Percentiles rank a stretch among this genome's conserved stretches.
Evolutionary conservation across 2,113 vertebrate species (phyloP).

Genomic region (Thomomys bottae): DNA sequence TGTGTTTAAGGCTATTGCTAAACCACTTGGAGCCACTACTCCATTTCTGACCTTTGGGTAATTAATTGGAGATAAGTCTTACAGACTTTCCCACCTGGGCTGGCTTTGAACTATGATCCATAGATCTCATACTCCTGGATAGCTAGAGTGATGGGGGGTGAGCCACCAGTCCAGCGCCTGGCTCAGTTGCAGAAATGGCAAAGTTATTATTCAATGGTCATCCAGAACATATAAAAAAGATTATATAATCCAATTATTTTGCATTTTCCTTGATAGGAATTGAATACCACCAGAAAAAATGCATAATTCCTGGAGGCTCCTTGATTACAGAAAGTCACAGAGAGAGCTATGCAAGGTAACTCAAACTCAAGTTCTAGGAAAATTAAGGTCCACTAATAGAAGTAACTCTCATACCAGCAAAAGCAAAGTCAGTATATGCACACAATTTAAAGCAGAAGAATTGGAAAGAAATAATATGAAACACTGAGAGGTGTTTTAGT

Average conservation of each 20-base stretch:
- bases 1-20: too few relatives aligned
- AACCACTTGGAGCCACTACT: too few relatives aligned
- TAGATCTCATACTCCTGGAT: too few relatives aligned
- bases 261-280: neutral
- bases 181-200: neutral
- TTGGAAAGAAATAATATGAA: rapidly evolving
- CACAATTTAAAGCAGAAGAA: neutral
- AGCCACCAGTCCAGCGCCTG: too few relatives aligned
- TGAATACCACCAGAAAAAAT: neutral
- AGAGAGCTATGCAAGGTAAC: neutral
- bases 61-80: too few relatives aligned
- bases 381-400: neutral
- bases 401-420: neutral
- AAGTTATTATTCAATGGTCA: neutral
- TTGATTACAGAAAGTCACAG: neutral
- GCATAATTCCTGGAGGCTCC: neutral
- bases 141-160: too few relatives aligned
- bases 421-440: rapidly evolving
- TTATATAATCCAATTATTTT: neutral
- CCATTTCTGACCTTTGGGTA: too few relatives aligned
- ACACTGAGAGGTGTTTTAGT: neutral
- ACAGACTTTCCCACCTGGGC: too few relatives aligned
- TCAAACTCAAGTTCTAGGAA: neutral
- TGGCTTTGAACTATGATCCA: too few relatives aligned
- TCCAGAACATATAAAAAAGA: neutral